Conservation (phyloP, 2,797 vertebrate genomes). For the Botia almorhae region DNA sequence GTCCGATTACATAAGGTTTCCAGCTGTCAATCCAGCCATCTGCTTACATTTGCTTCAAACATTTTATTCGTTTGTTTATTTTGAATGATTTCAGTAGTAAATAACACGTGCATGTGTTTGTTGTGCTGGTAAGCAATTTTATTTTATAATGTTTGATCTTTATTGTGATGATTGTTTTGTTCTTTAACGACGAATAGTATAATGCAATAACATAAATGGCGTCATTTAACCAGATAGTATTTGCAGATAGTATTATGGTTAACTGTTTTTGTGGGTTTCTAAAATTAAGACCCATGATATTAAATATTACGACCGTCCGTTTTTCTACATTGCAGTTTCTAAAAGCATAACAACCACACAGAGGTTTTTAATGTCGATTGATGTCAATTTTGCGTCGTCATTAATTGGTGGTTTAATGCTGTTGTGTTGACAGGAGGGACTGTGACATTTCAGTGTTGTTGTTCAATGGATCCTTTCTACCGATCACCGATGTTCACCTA, state of each 20-base stretch:
- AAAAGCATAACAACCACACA: neutral
- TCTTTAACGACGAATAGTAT: neutral
- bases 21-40: constrained; percentile 15
- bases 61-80: neutral
- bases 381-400: neutral
- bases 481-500: neutral
- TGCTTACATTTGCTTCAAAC: constrained; percentile 10
- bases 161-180: neutral
- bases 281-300: neutral
- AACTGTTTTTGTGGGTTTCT: neutral
- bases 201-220: neutral
- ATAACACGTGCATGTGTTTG: neutral
- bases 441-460: neutral
- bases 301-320: neutral
- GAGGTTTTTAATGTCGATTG: neutral
- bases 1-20: constrained; percentile 34
- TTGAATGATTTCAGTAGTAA: constrained; percentile 5
- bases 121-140: constrained; percentile 39
- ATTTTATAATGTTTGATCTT: constrained; percentile 4
- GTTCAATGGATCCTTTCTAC: neutral
- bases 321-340: neutral
- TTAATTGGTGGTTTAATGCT: neutral
- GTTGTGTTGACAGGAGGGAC: neutral
- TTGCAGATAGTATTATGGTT: neutral
- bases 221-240: neutral